phyloP scores from a whole-genome alignment of 2,113 vertebrate genomes.

The Solea senegalensis region DNA sequence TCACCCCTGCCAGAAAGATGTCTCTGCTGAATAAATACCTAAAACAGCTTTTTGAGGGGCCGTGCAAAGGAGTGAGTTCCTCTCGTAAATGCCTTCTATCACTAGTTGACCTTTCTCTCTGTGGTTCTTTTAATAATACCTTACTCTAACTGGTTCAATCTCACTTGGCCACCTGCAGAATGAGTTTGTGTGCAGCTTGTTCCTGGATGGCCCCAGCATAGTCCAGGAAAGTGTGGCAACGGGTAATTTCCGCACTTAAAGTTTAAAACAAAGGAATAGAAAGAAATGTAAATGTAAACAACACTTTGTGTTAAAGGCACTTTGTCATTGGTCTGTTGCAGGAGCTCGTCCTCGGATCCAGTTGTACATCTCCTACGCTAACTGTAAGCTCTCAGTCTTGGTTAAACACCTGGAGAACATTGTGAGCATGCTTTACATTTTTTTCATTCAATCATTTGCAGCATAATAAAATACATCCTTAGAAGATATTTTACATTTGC shows the following conservation, averaged over 20 bases:
- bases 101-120: background rate
- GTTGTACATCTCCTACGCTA: constrained; percentile 79
- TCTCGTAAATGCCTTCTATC: background rate
- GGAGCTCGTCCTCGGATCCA: constrained; percentile 80
- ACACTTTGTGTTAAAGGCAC: too few relatives aligned
- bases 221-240: constrained; percentile 13
- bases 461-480: background rate
- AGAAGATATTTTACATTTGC: background rate
- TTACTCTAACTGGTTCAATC: background rate
- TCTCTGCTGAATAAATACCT: constrained; percentile 85
- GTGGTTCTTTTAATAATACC: background rate
- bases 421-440: constrained; percentile 78
- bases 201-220: constrained; percentile 82
- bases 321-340: constrained; percentile 38
- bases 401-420: constrained; percentile 90
- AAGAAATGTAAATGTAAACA: too few relatives aligned
- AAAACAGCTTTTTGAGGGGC: constrained; percentile 84
- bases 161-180: constrained; percentile 75
- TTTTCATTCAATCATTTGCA: background rate
- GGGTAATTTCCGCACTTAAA: constrained; percentile 42
- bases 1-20: constrained; percentile 77
- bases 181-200: constrained; percentile 85
- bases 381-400: constrained; percentile 81
- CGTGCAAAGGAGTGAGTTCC: constrained; percentile 74
- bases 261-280: too few relatives aligned